These are phyloP conservation scores for Hemicordylus capensis DNA, from an alignment of 2,113 vertebrate species.

Conservation along the genomic window DNA sequence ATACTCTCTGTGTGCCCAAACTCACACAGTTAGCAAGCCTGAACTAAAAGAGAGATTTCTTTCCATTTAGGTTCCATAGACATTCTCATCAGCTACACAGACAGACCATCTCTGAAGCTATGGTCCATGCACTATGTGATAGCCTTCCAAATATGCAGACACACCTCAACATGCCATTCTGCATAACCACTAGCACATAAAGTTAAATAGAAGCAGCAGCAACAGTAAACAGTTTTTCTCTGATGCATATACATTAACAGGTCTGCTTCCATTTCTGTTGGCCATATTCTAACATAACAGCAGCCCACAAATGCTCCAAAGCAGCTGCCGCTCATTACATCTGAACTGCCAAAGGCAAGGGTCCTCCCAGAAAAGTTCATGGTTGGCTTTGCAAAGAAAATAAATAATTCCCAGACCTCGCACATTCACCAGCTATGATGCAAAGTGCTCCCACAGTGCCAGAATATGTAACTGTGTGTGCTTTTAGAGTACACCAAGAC, in stretches of 20 bases:
- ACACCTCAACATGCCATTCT: background rate
- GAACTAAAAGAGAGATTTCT: background rate
- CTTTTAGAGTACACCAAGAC: background rate
- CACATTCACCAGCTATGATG: constrained; percentile 8
- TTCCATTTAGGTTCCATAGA: background rate
- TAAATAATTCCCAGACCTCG: constrained; percentile 11
- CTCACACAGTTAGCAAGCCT: background rate
- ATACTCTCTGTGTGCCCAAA: background rate
- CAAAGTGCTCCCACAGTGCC: background rate
- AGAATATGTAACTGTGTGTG: background rate
- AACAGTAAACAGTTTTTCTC: constrained; percentile 16
- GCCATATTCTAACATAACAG: constrained; percentile 20
- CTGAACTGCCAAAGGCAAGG: constrained; percentile 4
- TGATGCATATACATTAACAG: constrained; percentile 12
- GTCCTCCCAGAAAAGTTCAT: constrained; percentile 12
- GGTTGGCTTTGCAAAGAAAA: constrained; percentile 21
- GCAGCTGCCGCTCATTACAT: constrained; percentile 23
- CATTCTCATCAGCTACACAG: background rate
- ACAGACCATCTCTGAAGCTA: background rate
- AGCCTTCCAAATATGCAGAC: background rate
- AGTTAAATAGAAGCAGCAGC: constrained; percentile 16
- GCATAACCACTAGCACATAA: background rate
- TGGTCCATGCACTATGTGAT: background rate
- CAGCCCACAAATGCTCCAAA: constrained; percentile 10
- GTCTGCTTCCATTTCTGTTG: constrained; percentile 21